Conservation (phyloP, 2,888 invertebrate species). For the Caenorhabditis virilis region DNA sequence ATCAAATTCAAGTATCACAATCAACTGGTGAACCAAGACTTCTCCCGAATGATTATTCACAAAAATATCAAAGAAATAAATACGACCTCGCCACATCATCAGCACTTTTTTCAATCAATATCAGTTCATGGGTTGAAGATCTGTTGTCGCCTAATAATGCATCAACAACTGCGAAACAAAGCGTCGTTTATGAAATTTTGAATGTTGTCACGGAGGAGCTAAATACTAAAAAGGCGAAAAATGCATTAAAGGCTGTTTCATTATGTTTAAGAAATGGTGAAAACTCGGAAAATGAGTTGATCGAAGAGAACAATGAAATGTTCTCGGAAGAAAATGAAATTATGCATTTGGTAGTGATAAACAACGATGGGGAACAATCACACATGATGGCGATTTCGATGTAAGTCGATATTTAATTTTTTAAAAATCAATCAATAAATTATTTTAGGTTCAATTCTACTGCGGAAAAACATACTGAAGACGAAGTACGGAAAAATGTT, state of each 20-base stretch:
- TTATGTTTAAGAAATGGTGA: not conserved
- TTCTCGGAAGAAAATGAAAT: constrained; percentile 11
- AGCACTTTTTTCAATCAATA: constrained; percentile 21
- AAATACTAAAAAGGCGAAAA: not conserved
- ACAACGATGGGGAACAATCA: not conserved
- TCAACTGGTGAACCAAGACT: constrained; percentile 17
- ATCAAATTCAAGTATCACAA: constrained; percentile 20
- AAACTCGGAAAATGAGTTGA: not conserved
- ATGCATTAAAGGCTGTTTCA: not conserved
- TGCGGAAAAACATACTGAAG: not conserved
- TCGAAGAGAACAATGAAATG: not conserved
- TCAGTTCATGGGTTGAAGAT: constrained; percentile 16
- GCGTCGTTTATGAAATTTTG: not conserved
- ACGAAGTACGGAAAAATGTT: not conserved
- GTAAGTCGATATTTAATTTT: not conserved
- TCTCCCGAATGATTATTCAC: not conserved
- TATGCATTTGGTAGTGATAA: constrained; percentile 19
- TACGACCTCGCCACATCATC: constrained; percentile 24
- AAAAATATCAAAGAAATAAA: constrained; percentile 6
- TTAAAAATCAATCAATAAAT: not conserved
- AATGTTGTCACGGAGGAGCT: not conserved
- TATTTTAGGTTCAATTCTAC: no score
- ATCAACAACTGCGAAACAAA: not conserved
- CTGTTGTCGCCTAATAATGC: not conserved
- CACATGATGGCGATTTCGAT: constrained; percentile 13